Evolutionary conservation across 1,140 invertebrate genomes (phyloP), one percentile per base, ranked within the genome.

Genomic region (Dendrolimus punctatus): DNA sequence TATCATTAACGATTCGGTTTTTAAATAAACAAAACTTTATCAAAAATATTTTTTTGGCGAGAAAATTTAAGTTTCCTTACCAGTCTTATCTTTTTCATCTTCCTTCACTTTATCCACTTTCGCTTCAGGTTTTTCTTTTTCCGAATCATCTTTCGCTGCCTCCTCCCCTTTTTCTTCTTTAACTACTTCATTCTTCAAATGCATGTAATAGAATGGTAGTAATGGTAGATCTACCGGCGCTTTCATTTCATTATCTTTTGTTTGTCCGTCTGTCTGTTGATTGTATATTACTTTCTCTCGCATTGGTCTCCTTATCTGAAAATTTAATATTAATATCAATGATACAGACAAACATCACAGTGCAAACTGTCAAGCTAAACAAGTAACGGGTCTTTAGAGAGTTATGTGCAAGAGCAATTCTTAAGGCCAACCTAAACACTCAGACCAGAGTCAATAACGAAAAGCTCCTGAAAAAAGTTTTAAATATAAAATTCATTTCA

Each of bases 241-340:
- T 53, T 41, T 57, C 7, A 58, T 57, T 49, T 56, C 53, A 50
- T 55, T 59, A 43, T 61, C 53, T 44, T 65, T 55, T 49, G 62
- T 53, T 46, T 57, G 40, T 4, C 8, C 60, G 8, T 64, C 67
- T 8, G 46, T 41, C 46, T 67, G 56, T 45, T 57, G 58, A 8
- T 39, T 46, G 10, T 66, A 36, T 58, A 62, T 56, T 4, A 66
- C 69, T 46, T 73, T 80, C 41, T 82, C 79, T 56, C 71, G 71
- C 8, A 79, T 37, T 1, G 79, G 79, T 66, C 60, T 70, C 51
- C 74, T 65, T 55, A 82, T 80, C 79, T 82, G 62, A 39, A 72
- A 66, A 7, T 23, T 23, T 23, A 23, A 23, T 23, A 23, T 23
- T 23, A 23, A 23, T 23, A 23, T 23, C 23, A 23, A 23, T 23